These are phyloP conservation scores for Conops quadrifasciatus DNA, from an alignment of 2,888 invertebrate genomes.

Conservation along the genomic window DNA sequence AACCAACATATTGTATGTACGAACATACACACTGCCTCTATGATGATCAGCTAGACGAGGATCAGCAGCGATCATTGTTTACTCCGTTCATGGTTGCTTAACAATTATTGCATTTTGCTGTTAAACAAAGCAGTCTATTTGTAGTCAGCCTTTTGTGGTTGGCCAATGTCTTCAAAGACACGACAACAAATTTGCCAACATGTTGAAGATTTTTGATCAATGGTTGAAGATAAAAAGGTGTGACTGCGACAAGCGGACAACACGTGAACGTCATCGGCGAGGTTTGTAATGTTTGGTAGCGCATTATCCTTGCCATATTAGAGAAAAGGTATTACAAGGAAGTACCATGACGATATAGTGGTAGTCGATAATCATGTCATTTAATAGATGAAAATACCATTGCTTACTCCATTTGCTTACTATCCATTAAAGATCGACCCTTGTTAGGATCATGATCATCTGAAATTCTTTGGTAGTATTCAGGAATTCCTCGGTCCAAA, in stretches of 20 bases:
- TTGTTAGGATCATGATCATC: too few species aligned
- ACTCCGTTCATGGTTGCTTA: constrained; percentile 11
- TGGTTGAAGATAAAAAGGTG: constrained; percentile 34
- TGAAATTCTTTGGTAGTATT: too few species aligned
- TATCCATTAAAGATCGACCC: too few species aligned
- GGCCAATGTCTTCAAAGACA: constrained; percentile 6
- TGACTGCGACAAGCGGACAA: constrained; percentile 29
- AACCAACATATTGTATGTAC: not conserved
- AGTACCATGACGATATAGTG: too few species aligned
- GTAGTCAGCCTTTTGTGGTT: constrained; percentile 8
- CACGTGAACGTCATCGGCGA: constrained; percentile 22
- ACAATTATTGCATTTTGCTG: constrained; percentile 48
- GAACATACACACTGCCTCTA: too few species aligned
- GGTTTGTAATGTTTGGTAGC: not conserved
- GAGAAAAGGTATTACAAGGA: too few species aligned
- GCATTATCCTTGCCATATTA: too few species aligned
- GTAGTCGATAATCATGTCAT: too few species aligned
- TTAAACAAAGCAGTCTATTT: constrained; percentile 41
- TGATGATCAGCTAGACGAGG: too few species aligned
- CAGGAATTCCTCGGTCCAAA: too few species aligned
- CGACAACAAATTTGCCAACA: constrained; percentile 30
- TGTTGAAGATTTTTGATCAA: constrained; percentile 36
- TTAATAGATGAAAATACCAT: too few species aligned
- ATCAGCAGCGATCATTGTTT: not conserved
- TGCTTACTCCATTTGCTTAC: too few species aligned